These are phyloP conservation scores for Pelmatolapia mariae DNA, from an alignment of 2,113 vertebrate genomes.

Conservation along the genomic window DNA sequence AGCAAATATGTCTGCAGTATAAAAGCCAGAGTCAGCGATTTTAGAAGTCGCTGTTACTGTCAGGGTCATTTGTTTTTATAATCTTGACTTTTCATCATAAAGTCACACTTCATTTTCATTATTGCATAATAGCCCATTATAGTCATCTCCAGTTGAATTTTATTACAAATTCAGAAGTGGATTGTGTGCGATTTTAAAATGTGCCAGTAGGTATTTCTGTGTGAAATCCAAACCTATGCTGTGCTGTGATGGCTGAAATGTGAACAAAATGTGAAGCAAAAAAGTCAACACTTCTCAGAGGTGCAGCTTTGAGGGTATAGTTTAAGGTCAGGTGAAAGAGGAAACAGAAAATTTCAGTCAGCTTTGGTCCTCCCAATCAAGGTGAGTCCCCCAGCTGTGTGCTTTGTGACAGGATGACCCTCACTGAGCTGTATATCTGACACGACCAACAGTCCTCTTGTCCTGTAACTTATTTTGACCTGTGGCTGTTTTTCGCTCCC, in stretches of 20 bases:
- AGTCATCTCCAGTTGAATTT: neutral
- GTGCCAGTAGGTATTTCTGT: neutral
- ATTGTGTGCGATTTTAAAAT: neutral
- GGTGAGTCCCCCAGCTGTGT: constrained; percentile 53
- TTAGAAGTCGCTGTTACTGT: constrained; percentile 47
- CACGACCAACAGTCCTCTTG: constrained; percentile 38
- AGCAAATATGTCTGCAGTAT: constrained; percentile 22
- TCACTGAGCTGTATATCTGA: constrained; percentile 28
- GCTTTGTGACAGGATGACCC: constrained; percentile 43
- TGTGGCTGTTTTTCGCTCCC: constrained; percentile 24
- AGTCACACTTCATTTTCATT: constrained; percentile 11
- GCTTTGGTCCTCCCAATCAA: constrained; percentile 29
- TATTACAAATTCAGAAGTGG: neutral
- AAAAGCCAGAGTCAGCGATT: constrained; percentile 43
- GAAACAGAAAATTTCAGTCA: neutral
- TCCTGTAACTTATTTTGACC: constrained; percentile 50
- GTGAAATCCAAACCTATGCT: neutral
- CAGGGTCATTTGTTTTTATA: constrained; percentile 57
- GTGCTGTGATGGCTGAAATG: neutral
- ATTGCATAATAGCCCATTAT: neutral
- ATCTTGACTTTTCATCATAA: constrained; percentile 38
- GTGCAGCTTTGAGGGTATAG: neutral
- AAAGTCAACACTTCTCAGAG: neutral
- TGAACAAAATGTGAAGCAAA: neutral
- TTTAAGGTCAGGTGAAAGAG: constrained; percentile 23